Base-by-base conservation (phyloP, 2,113 vertebrate genomes). In the Cranoglanis bouderius region DNA sequence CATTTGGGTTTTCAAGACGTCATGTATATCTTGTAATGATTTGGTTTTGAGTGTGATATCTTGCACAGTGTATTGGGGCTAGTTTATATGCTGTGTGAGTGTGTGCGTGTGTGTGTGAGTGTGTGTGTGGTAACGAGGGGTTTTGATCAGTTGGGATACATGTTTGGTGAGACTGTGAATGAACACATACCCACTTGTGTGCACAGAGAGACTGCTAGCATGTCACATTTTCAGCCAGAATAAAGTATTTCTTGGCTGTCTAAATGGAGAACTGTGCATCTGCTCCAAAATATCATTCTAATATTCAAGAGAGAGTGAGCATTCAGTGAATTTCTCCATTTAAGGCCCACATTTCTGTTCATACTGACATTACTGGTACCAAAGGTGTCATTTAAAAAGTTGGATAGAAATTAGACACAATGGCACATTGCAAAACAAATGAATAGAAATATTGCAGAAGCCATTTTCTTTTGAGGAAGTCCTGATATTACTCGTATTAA, bases 161-260 rank as follows among this genome's bases (percentile, higher is more conserved):
- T 59, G 53, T 85, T 85, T 63, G 85, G 43, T 63, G 85, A 75
- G 77, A 43, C 51, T 82, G 85, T 46, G 86, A 49, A 85, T 43
- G 87, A 90, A 91, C 86, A 72, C 57, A 82, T 92, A 84, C 91
- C 61, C 16, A 86, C 46, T 74, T 32, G 57, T 86, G 90, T 84
- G 80, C 77, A 53, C 85, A 49, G 19, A 70, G 51, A 49, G 67
- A 49, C 43, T 81, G 82, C 72, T 83, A 82, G 70, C 77, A 82
- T 87, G 81, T 85, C 82, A 87, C 85, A 35, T 83, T 53, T 32
- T 40, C 86, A 93, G 94, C 94, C 94, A 95, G 92, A 92, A 93
- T 93, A 93, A 95, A 95, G 93, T 93, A 90, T 88, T 92, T 89
- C 89, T 93, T 94, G 94, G 94, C 94, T 89, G 90, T 88, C 90